Percentiles rank a stretch among this genome's conserved stretches.
Conservation (phyloP, 2,888 invertebrate genomes). For the Chaitophorus viminalis region DNA sequence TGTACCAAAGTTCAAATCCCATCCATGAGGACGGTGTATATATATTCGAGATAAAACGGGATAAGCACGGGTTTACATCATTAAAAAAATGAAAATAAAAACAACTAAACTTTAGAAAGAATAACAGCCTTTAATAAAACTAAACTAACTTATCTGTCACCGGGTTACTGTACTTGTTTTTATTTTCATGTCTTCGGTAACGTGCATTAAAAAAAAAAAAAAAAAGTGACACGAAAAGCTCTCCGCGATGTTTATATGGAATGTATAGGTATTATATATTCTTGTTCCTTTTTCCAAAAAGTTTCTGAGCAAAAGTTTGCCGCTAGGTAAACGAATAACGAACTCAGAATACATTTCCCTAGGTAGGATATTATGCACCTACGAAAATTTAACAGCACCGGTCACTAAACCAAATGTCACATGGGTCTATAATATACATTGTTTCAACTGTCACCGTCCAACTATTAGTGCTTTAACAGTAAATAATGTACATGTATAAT, state of each 20-base stretch:
- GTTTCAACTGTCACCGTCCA: not conserved
- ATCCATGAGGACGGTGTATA: not conserved
- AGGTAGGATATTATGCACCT: not conserved
- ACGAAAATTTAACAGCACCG: not conserved
- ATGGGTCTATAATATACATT: not conserved
- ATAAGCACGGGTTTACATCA: not conserved
- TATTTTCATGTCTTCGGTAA: not conserved
- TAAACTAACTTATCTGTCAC: constrained; percentile 24
- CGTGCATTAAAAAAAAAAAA: not conserved
- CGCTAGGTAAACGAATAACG: constrained; percentile 16
- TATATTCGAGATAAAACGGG: not conserved
- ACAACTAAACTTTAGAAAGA: not conserved
- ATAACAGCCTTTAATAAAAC: not conserved
- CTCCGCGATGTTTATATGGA: not conserved
- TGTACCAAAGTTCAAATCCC: not conserved
- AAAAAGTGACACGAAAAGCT: constrained; percentile 10
- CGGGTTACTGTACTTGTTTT: not conserved
- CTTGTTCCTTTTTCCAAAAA: not conserved
- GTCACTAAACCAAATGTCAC: not conserved
- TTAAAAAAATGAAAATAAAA: not conserved
- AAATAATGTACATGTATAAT: no score
- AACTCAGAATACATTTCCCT: not conserved
- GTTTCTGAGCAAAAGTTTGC: constrained; percentile 8
- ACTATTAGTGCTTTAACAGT: no score
- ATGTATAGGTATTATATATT: not conserved